These are phyloP conservation scores for Platichthys stellatus DNA, from an alignment of 2,113 vertebrate species.

Conservation along the genomic window DNA sequence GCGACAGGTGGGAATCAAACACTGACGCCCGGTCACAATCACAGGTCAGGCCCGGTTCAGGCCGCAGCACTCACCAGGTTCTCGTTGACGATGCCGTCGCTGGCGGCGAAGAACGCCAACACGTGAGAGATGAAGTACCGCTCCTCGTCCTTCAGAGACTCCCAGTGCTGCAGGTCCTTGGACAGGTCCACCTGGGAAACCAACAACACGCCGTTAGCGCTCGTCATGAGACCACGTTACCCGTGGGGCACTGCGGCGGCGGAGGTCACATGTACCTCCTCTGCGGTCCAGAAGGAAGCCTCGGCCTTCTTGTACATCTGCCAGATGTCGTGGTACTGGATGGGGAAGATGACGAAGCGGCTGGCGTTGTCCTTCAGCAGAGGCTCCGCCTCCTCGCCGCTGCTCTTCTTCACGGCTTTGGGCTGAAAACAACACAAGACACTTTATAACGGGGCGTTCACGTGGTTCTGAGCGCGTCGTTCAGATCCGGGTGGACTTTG, in stretches of 20 bases:
- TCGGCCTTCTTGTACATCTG: constrained; percentile 99
- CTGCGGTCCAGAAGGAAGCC: constrained; percentile 97
- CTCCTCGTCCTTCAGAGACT: constrained; percentile 91
- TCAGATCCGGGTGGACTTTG: too few species aligned
- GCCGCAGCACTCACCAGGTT: constrained; percentile 86
- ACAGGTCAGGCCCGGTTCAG: background rate
- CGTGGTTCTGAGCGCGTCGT: too few species aligned
- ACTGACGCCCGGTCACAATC: background rate
- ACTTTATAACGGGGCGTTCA: too few species aligned
- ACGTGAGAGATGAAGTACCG: constrained; percentile 94
- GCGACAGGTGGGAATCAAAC: background rate
- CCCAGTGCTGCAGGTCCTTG: constrained; percentile 95
- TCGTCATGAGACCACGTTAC: accelerated
- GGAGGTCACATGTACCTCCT: constrained; percentile 84
- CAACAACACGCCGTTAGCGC: accelerated
- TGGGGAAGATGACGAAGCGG: constrained; percentile 95
- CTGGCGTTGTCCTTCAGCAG: constrained; percentile 91
- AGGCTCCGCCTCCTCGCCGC: constrained; percentile 83
- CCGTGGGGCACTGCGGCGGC: background rate
- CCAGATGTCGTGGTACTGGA: constrained; percentile 98
- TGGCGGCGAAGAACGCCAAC: constrained; percentile 96
- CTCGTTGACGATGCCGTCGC: constrained; percentile 97
- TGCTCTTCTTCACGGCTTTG: constrained; percentile 40
- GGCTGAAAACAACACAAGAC: constrained; percentile 29
- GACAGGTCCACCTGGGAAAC: constrained; percentile 92